Evolutionary conservation across 1,140 invertebrate species (phyloP).

Genomic region (Orussus abietinus): DNA sequence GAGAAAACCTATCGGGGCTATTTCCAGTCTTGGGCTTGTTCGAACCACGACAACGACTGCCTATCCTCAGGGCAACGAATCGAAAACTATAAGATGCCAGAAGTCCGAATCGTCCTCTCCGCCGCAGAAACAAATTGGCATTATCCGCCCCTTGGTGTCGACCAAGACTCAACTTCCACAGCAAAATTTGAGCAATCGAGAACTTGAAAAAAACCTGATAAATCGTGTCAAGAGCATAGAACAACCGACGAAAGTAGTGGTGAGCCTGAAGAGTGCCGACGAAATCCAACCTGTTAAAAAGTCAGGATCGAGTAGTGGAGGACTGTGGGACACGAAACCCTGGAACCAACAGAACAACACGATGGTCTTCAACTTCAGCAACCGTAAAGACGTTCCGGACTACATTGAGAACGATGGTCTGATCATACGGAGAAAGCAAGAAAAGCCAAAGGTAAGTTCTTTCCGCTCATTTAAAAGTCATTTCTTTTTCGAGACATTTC

Average conservation of each 20-base stretch:
- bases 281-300: conserved; percentile 49
- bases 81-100: conserved; percentile 37
- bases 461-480: not conserved
- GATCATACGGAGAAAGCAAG: conserved; percentile 62
- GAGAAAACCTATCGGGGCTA: conserved; percentile 33
- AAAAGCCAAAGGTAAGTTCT: conserved; percentile 66
- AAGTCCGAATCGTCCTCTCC: conserved; percentile 39
- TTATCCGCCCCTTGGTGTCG: conserved; percentile 59
- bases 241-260: conserved; percentile 55
- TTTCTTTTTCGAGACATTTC: conserved; percentile 9
- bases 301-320: conserved; percentile 33
- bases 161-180: conserved; percentile 47
- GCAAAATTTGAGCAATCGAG: conserved; percentile 57
- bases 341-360: conserved; percentile 62
- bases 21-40: conserved; percentile 36
- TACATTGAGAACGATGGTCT: conserved; percentile 87
- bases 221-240: conserved; percentile 64
- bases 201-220: conserved; percentile 69
- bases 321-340: conserved; percentile 55
- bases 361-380: conserved; percentile 84
- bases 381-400: conserved; percentile 78
- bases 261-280: conserved; percentile 48
- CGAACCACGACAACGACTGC: conserved; percentile 23
- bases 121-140: conserved; percentile 57
- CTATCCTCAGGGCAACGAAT: conserved; percentile 37